Conservation (phyloP, 2,797 vertebrate genomes). For the Sylvia borin region DNA sequence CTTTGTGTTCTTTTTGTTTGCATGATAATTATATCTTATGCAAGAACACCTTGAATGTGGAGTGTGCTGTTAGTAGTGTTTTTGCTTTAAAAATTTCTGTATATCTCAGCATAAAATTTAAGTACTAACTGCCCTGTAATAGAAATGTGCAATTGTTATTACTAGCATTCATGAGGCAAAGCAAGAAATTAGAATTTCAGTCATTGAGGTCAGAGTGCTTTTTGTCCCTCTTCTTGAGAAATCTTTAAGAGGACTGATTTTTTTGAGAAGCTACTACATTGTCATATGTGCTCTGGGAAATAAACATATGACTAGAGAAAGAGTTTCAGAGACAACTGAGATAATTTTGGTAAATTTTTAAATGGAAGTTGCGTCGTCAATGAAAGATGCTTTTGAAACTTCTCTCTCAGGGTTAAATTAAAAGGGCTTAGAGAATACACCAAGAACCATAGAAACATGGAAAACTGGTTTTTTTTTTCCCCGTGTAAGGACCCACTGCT, state of each 20-base stretch:
- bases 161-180: background rate
- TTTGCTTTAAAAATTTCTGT: background rate
- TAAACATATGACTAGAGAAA: background rate
- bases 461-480: background rate
- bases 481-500: background rate
- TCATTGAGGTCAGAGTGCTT: background rate
- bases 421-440: background rate
- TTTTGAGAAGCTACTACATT: background rate
- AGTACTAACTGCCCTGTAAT: background rate
- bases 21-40: background rate
- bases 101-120: background rate
- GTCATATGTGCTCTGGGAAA: background rate
- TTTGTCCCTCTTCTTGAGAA: background rate
- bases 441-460: background rate
- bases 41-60: background rate
- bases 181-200: background rate
- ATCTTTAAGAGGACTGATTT: background rate
- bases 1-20: background rate
- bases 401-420: background rate
- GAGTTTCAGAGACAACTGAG: background rate
- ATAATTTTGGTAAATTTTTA: background rate
- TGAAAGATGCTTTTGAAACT: background rate
- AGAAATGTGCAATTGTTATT: background rate
- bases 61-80: background rate
- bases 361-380: background rate